Evolutionary conservation across 2,113 vertebrate species (phyloP).

Genomic region (Tupaia chinensis): DNA sequence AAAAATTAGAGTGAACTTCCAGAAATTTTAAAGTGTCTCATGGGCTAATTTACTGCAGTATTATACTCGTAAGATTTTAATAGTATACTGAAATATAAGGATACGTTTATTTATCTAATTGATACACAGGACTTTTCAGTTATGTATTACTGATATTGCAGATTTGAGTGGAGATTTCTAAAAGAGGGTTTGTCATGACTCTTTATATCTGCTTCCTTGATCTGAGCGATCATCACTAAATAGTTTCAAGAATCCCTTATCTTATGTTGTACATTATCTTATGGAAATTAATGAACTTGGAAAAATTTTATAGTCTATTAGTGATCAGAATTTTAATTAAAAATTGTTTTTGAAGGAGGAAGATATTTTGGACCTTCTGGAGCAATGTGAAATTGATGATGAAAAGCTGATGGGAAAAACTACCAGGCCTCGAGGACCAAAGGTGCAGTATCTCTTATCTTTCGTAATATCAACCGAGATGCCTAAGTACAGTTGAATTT

Average conservation of each 20-base stretch:
- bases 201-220: neutral
- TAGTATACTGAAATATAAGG: neutral
- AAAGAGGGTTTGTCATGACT: neutral
- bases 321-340: conserved; percentile 17
- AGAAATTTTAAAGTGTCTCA: conserved; percentile 17
- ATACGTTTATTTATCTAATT: neutral
- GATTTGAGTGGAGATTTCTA: conserved; percentile 44
- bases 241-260: neutral
- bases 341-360: conserved; percentile 91
- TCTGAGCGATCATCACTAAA: neutral
- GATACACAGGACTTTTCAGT: neutral
- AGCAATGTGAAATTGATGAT: conserved; percentile 98
- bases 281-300: neutral
- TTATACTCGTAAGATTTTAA: neutral
- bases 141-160: neutral
- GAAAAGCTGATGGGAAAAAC: conserved; percentile 97
- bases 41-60: neutral
- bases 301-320: conserved; percentile 7
- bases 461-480: neutral
- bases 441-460: conserved; percentile 80
- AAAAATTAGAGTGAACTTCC: conserved; percentile 12
- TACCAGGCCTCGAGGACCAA: conserved; percentile 90
- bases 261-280: neutral
- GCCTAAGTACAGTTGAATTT: neutral
- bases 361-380: conserved; percentile 98